Percentiles rank a stretch among this genome's conserved stretches.
Evolutionary conservation across 1,140 invertebrate genomes (phyloP).

Genomic region (Acyrthosiphon pisum): DNA sequence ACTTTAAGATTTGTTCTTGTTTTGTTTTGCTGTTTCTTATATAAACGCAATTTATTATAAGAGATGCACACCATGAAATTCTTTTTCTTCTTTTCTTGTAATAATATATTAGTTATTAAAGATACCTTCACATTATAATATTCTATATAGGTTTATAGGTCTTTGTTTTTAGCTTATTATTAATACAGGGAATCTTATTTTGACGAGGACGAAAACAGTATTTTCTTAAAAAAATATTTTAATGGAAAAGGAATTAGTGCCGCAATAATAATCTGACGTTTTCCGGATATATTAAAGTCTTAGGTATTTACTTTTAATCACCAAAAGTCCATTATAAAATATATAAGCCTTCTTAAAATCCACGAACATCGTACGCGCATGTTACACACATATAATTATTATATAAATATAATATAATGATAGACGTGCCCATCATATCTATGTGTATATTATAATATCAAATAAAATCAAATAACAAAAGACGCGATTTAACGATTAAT

Average conservation of each 20-base stretch:
- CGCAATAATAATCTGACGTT: not conserved
- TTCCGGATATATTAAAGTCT: not conserved
- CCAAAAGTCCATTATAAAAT: not conserved
- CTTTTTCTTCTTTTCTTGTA: not conserved
- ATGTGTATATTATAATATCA: too few species aligned
- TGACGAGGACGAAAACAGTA: not conserved
- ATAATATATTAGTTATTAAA: constrained; percentile 3
- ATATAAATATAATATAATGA: not conserved
- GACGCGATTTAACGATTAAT: too few species aligned
- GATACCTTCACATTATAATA: not conserved
- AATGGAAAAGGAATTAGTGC: not conserved
- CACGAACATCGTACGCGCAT: too few species aligned
- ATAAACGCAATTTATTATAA: not conserved
- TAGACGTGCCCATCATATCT: not conserved
- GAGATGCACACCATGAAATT: not conserved
- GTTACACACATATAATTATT: too few species aligned
- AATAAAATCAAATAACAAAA: too few species aligned
- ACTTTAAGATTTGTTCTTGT: not conserved
- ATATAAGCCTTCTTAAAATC: not conserved
- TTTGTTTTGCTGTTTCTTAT: constrained; percentile 5
- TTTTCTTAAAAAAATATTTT: not conserved
- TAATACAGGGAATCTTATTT: not conserved
- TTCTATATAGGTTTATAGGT: not conserved
- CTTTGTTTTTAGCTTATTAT: not conserved
- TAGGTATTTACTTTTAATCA: not conserved